A percentile compares a stretch with the other conserved stretches of the same genome.
These are phyloP conservation scores for Eulemur albifrons DNA, from an alignment of 2,797 vertebrate species.

Conservation along the genomic window DNA sequence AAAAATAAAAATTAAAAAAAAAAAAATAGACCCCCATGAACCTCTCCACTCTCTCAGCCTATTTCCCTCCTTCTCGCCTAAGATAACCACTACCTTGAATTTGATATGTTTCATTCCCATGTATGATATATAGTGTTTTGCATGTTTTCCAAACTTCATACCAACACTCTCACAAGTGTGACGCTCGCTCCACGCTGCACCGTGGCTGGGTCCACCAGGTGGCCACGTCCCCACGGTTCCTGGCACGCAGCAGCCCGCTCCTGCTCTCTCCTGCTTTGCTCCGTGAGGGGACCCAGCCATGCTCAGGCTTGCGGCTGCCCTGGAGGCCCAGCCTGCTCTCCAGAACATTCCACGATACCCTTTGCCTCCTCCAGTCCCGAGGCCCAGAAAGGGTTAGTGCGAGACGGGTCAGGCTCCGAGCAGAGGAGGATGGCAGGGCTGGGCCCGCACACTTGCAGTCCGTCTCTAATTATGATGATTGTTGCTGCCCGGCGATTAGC, in stretches of 20 bases:
- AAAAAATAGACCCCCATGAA: background rate
- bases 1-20: no score
- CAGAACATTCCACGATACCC: background rate
- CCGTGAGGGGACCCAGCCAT: background rate
- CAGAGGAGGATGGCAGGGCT: background rate
- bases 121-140: background rate
- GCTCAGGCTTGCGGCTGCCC: accelerated
- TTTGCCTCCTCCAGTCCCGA: background rate
- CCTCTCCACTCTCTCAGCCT: background rate
- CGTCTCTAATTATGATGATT: background rate
- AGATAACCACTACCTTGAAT: background rate
- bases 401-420: background rate
- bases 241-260: background rate
- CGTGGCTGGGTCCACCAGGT: background rate
- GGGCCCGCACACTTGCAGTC: background rate
- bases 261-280: background rate
- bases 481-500: background rate
- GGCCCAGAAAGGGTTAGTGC: background rate
- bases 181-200: accelerated
- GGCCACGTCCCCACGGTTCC: accelerated
- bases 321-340: accelerated
- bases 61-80: background rate
- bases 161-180: accelerated
- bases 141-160: background rate
- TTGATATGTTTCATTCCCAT: background rate